These are phyloP conservation scores for Eulimnadia texana DNA, from an alignment of 1,140 invertebrate species.

Conservation along the genomic window DNA sequence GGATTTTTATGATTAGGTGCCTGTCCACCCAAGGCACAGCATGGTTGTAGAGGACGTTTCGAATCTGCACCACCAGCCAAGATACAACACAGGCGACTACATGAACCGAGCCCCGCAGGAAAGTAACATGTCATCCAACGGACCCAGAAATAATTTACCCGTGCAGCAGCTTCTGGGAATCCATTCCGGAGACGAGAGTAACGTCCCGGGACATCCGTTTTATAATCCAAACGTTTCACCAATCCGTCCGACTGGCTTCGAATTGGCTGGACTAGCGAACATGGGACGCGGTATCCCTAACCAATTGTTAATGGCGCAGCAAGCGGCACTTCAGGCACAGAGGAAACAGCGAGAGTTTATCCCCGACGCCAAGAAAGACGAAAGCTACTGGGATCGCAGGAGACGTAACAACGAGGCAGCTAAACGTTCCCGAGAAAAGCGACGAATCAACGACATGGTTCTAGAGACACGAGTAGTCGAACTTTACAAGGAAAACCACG, in stretches of 20 bases:
- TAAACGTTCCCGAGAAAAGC: conserved; percentile 83
- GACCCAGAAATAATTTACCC: background rate
- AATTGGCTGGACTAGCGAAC: background rate
- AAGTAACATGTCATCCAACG: background rate
- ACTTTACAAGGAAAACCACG: conserved; percentile 84
- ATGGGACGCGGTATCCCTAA: background rate
- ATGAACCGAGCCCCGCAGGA: background rate
- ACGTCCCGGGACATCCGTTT: background rate
- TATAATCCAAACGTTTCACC: too few species aligned
- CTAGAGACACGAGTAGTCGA: conserved; percentile 85
- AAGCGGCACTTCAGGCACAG: conserved; percentile 30
- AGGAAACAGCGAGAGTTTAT: conserved; percentile 92
- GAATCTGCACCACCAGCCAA: background rate
- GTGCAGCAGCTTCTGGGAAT: background rate
- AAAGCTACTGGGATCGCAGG: conserved; percentile 91
- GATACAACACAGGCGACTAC: background rate
- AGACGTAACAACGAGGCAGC: conserved; percentile 92
- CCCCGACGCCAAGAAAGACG: conserved; percentile 91
- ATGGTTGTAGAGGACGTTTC: background rate
- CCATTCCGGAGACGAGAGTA: background rate
- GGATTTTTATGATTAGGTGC: background rate
- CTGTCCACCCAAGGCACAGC: background rate
- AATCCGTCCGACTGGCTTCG: background rate
- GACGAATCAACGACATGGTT: conserved; percentile 92
- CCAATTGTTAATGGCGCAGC: background rate